Evolutionary conservation across 2,113 vertebrate genomes (phyloP), one percentile per base, ranked within the genome.

Genomic region (Natator depressus): DNA sequence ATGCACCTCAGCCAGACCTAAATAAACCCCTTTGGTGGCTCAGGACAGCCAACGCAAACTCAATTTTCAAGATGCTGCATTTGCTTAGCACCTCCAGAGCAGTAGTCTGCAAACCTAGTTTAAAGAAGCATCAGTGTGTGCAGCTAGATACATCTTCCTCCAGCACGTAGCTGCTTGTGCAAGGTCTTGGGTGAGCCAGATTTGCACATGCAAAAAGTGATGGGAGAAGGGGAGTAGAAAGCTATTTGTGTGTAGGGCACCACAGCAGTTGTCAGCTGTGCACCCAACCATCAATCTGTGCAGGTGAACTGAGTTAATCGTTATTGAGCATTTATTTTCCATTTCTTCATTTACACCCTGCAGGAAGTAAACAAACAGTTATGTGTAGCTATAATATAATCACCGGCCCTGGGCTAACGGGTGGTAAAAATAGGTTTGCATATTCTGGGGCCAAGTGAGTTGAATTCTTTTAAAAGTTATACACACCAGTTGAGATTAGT

Each of bases 221-320:
- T 55, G 53, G 46, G 82, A 76, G 85, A 14, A 25, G 13, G 51
- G 88, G 92, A 92, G 72, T 13, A 53, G 72, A 76, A 50, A 84
- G 31, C 2, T 27, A 7, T 46, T 10, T 12, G 82, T 62, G 87
- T 79, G 69, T 35, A 57, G 91, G 94, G 91, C 91, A 75, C 22
- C 82, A n/a, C 2, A 35, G 93, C 59, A n/a, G 81, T 4, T 78
- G 1, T 94, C 93, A 96, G 93, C 94, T 96, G 97, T 76, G 89
- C 93, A 80, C 35, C 93, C 89, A 38, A 89, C 38, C 96, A 78
- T 76, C 87, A 62, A 80, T 79, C 81, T 85, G 89, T 92, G 97
- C 96, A 97, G 96, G 96, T 97, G 97, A 97, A 95, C 92, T 49
- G 47, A 91, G 38, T 78, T 78, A 84, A 91, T 93, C 94, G 96